phyloP scores from a whole-genome alignment of 2,797 vertebrate species.

The Syncerus caffer region DNA sequence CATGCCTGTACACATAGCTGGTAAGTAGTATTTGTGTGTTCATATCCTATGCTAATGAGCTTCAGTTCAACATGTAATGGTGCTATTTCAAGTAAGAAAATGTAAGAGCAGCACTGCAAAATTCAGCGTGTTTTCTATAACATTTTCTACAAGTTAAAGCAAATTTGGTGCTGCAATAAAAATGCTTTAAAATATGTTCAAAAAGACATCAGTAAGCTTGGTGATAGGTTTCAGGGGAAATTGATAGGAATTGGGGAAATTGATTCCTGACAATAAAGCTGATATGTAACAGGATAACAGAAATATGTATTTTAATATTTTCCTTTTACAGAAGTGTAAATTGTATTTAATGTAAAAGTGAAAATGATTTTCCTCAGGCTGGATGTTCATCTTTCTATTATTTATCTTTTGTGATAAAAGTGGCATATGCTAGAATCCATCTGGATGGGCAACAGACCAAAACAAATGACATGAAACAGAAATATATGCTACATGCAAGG shows the following conservation, averaged over 20 bases:
- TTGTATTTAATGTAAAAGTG: slow-evolving; percentile 33
- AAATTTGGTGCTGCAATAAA: neutral
- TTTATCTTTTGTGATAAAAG: slow-evolving; percentile 39
- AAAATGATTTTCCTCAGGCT: slow-evolving; percentile 25
- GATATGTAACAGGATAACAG: neutral
- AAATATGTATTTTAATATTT: slow-evolving; percentile 48
- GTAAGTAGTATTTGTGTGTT: slow-evolving; percentile 13
- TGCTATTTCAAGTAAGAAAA: slow-evolving; percentile 30
- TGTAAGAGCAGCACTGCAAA: neutral
- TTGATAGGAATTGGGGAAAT: neutral
- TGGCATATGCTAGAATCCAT: slow-evolving; percentile 34
- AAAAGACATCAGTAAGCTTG: neutral
- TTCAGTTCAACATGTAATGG: neutral
- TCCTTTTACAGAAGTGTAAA: slow-evolving; percentile 44
- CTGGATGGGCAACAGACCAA: slow-evolving; percentile 54
- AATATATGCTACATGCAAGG: neutral
- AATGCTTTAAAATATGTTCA: slow-evolving; percentile 1
- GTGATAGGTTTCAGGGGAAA: neutral
- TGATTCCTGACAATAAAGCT: slow-evolving; percentile 29
- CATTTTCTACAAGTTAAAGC: neutral
- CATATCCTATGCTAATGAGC: neutral
- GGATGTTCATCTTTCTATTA: slow-evolving; percentile 1
- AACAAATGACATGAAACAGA: slow-evolving; percentile 52
- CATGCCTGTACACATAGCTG: neutral
- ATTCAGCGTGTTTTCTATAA: neutral